A percentile compares a stretch with the other conserved stretches of the same genome.
Conservation (phyloP, 2,113 vertebrate species). For the Paratilapia polleni region DNA sequence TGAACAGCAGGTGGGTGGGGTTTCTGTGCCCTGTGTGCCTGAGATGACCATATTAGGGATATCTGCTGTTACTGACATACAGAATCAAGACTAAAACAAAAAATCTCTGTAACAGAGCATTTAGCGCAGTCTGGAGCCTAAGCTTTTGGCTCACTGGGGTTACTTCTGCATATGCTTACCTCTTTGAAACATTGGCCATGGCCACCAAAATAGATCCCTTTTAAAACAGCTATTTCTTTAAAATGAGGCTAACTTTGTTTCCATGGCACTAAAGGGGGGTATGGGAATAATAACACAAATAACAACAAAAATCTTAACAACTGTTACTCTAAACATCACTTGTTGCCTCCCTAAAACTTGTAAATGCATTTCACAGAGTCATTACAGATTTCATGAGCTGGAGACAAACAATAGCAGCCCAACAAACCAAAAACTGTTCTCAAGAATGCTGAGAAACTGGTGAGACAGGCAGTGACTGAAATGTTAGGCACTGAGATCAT, state of each 20-base stretch:
- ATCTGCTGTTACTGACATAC: rapidly evolving
- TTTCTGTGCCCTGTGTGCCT: neutral
- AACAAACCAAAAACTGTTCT: slow-evolving; percentile 43
- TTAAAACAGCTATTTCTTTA: neutral
- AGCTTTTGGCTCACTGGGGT: neutral
- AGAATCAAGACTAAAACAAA: neutral
- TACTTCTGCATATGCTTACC: rapidly evolving
- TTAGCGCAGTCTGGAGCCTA: neutral
- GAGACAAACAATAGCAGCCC: slow-evolving; percentile 19
- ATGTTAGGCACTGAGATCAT: slow-evolving; percentile 31
- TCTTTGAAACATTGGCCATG: neutral
- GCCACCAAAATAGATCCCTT: neutral
- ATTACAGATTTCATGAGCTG: slow-evolving; percentile 20
- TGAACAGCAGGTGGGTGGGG: neutral
- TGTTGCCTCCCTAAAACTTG: too few species aligned
- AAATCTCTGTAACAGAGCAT: rapidly evolving
- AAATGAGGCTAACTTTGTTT: neutral
- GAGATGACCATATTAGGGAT: neutral
- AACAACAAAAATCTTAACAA: neutral
- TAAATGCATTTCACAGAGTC: neutral
- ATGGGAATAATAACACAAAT: neutral
- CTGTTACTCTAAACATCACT: neutral
- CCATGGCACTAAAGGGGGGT: neutral
- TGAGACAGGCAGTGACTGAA: slow-evolving; percentile 22
- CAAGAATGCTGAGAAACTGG: slow-evolving; percentile 65